Conservation (phyloP, 1,140 invertebrate species). For the Bombus sibiricus region DNA sequence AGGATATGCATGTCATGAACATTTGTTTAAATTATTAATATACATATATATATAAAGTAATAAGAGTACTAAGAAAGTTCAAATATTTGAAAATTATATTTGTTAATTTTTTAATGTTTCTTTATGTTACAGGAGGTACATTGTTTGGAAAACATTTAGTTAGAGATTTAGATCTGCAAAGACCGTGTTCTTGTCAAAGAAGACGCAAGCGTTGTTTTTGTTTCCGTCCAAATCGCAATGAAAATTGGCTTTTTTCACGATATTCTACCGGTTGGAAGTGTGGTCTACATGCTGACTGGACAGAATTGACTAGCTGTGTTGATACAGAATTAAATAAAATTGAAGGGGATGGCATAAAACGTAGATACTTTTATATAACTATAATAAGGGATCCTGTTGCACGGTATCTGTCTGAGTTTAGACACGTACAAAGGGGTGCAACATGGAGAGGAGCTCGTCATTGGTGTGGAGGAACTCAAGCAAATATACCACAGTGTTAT, state of each 20-base stretch:
- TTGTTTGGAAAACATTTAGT: constrained; percentile 97
- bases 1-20: constrained; percentile 3
- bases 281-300: constrained; percentile 99
- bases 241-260: constrained; percentile 98
- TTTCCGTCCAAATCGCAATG: constrained; percentile 93
- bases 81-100: background rate
- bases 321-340: constrained; percentile 93
- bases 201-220: constrained; percentile 95
- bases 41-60: background rate
- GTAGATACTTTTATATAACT: constrained; percentile 98
- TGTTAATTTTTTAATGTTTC: background rate
- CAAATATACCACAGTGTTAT: constrained; percentile 92
- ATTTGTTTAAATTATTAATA: background rate
- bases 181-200: constrained; percentile 93
- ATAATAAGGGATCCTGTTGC: constrained; percentile 95
- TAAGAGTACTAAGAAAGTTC: background rate
- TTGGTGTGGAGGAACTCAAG: constrained; percentile 92
- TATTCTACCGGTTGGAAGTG: constrained; percentile 99
- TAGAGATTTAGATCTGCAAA: constrained; percentile 94
- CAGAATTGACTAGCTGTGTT: constrained; percentile 95
- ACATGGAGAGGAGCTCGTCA: constrained; percentile 97
- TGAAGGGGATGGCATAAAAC: constrained; percentile 90
- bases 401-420: constrained; percentile 96
- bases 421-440: constrained; percentile 97
- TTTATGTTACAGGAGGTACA: constrained; percentile 87